Evolutionary conservation across 35 echinoderm and acorn worm genomes (phyloP).

Genomic region (Ptychodera flava): DNA sequence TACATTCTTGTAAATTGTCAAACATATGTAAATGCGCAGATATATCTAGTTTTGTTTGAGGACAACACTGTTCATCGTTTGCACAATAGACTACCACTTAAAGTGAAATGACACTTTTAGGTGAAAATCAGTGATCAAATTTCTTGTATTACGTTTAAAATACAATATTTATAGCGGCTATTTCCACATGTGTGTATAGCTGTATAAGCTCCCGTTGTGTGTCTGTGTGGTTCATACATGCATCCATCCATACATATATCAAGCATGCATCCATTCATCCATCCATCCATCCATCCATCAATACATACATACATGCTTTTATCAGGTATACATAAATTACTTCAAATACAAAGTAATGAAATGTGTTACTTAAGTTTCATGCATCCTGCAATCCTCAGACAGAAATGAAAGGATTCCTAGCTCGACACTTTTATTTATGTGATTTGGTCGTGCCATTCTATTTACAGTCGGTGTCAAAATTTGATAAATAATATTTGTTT

Average conservation of each 20-base stretch:
- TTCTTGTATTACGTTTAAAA: too few relatives aligned
- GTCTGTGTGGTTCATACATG: too few relatives aligned
- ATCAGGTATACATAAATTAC: background rate
- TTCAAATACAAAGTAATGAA: background rate
- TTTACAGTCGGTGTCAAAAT: background rate
- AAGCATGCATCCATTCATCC: background rate
- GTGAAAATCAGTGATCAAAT: too few relatives aligned
- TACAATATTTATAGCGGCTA: background rate
- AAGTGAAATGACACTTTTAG: too few relatives aligned
- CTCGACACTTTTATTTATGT: background rate
- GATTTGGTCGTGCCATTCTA: background rate
- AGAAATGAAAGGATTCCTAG: background rate
- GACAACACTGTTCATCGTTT: background rate
- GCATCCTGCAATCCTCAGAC: background rate
- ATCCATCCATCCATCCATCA: background rate
- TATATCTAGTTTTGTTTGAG: too few relatives aligned
- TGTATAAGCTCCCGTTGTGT: too few relatives aligned
- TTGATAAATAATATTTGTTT: too few relatives aligned
- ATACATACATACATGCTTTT: background rate
- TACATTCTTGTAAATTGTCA: too few relatives aligned
- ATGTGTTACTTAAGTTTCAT: background rate
- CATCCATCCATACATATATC: background rate
- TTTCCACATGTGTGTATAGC: background rate
- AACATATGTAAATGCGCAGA: too few relatives aligned
- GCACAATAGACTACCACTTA: background rate